A percentile compares a stretch with the other conserved stretches of the same genome.
phyloP scores from a whole-genome alignment of 2,113 vertebrate genomes.

The Tupaia tana region DNA sequence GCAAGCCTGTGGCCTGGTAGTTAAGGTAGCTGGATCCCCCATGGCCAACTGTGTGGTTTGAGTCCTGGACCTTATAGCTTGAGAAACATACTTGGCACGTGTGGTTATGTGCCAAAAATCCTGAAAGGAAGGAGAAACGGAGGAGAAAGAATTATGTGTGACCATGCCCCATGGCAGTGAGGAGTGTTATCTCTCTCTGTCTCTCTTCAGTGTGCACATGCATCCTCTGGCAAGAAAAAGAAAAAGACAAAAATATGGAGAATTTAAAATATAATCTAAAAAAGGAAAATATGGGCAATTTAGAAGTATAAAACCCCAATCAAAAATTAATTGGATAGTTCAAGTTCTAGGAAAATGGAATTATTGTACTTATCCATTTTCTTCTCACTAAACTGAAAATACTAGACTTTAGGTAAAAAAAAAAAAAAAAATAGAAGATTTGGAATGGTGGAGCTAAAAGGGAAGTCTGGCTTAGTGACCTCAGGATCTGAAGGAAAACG shows the following conservation, averaged over 20 bases:
- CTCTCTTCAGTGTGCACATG: too few species aligned
- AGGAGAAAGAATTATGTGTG: too few species aligned
- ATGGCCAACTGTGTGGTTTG: too few species aligned
- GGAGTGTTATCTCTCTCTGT: too few species aligned
- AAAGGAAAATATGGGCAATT: conserved; percentile 15
- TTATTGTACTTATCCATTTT: neutral
- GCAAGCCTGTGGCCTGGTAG: too few species aligned
- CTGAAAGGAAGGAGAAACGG: too few species aligned
- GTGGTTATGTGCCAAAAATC: too few species aligned
- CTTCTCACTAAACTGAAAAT: neutral
- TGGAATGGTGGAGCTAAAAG: neutral
- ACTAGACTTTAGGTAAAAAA: neutral
- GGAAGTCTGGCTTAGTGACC: neutral
- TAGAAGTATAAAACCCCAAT: conserved; percentile 38
- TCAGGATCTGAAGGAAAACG: neutral
- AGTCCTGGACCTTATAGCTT: too few species aligned
- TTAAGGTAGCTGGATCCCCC: too few species aligned
- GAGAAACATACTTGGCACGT: too few species aligned
- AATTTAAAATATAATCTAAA: neutral
- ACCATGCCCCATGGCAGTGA: too few species aligned
- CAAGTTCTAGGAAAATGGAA: neutral
- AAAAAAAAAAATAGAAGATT: neutral
- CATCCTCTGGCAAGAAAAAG: too few species aligned
- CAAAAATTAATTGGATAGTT: conserved; percentile 6
- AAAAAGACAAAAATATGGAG: neutral